These are phyloP conservation scores for Clarias platycephalus DNA, from an alignment of 2,797 vertebrate genomes.

Conservation along the genomic window DNA sequence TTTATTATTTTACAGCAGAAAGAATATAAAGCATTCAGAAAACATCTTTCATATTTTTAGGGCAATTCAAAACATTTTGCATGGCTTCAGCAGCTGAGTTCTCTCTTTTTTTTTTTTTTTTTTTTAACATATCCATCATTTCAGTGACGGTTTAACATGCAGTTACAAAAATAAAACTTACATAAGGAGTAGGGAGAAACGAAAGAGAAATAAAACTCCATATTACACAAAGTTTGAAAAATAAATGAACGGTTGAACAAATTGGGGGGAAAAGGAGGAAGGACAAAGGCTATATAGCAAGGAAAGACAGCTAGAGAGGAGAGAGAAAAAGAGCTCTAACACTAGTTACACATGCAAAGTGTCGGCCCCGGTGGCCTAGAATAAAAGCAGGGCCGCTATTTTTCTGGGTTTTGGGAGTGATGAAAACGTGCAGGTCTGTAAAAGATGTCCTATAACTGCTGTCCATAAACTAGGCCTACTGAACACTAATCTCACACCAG, in stretches of 20 bases:
- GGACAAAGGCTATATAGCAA: conserved; percentile 74
- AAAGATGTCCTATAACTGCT: conserved; percentile 96
- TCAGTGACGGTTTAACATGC: conserved; percentile 99
- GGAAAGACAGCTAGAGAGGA: conserved; percentile 64
- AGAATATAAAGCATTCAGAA: conserved; percentile 99
- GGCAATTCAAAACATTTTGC: conserved; percentile 99
- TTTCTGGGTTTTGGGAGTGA: conserved; percentile 86
- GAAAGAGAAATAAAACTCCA: conserved; percentile 61
- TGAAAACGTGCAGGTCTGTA: conserved; percentile 98
- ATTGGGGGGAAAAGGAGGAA: conserved; percentile 58
- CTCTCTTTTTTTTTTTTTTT: conserved; percentile 68
- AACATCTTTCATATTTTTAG: conserved; percentile 99
- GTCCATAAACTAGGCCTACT: conserved; percentile 80
- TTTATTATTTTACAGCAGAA: conserved; percentile 99
- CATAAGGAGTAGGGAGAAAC: conserved; percentile 72
- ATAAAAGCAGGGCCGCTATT: conserved; percentile 81
- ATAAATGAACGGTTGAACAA: conserved; percentile 66
- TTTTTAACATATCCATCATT: conserved; percentile 98
- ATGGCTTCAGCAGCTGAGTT: conserved; percentile 99
- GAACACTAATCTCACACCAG: conserved; percentile 81
- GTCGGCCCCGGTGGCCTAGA: conserved; percentile 87
- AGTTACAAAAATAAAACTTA: conserved; percentile 99
- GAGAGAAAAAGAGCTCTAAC: conserved; percentile 87
- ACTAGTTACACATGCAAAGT: conserved; percentile 99
- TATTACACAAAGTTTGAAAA: conserved; percentile 68